Evolutionary conservation across 2,888 invertebrate genomes (phyloP), one percentile per base, ranked within the genome.

Genomic region (Siphlonurus alternatus): DNA sequence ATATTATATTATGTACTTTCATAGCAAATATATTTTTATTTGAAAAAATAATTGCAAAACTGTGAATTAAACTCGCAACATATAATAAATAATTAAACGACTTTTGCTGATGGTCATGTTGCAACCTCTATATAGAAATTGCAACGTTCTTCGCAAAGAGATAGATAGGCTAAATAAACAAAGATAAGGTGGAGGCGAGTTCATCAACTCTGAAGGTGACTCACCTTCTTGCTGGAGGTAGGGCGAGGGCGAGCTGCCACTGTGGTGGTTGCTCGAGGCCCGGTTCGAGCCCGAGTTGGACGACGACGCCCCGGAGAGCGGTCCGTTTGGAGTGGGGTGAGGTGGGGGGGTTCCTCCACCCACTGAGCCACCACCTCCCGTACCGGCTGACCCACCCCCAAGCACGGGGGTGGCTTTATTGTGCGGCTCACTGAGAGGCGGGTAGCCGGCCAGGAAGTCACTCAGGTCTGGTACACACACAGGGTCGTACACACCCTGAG

Each of bases 381-480:
- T 67, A 61, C 63, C 70, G 65, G 56, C 71, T 69, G 67, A 70
- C 66, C 66, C 70, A 65, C 69, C 66, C 64, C 68, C 67, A 62
- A 69, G 69, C 61, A 69, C 61, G 61, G 67, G 63, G 5, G 69
- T 65, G 38, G 67, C 70, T 64, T 72, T 67, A 63, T 68, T 66
- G 10, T 74, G 73, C 51, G 69, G 75, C 77, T 70, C 38, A 7
- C 7, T 5, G 66, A 70, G 67, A 24, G 70, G 66, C 23, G 70
- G 73, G 73, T 79, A 78, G 70, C 79, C 81, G 67, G 83, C 81
- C 75, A 88, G 81, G 75, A 86, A 87, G 66, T 87, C 83, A 66
- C 83, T 81, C 69, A 85, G 76, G 74, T 89, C 89, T 69, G 88
- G 88, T 69, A 88, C 84, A 78, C 87, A 89, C 71, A 87, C 88